These are phyloP conservation scores for Mesocentrotus franciscanus DNA, from an alignment of 53 echinoderm and acorn worm genomes.

Conservation along the genomic window DNA sequence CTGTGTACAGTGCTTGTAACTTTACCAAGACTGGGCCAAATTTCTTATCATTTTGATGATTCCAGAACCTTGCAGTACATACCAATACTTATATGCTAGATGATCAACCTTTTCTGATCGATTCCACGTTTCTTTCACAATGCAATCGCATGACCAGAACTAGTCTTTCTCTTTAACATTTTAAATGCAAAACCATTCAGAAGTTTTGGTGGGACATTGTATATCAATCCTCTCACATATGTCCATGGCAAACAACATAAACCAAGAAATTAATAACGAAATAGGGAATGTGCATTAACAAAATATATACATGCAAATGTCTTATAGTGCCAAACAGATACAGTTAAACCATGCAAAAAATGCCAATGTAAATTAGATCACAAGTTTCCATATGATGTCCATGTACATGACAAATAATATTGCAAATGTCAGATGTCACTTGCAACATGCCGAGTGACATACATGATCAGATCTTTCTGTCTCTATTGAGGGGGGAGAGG, in stretches of 20 bases:
- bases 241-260: not conserved
- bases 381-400: not conserved
- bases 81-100: too few species aligned
- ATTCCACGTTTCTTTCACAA: too few species aligned
- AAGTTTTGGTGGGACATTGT: not conserved
- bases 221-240: not conserved
- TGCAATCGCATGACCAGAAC: too few species aligned
- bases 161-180: too few species aligned
- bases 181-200: too few species aligned
- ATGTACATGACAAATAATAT: not conserved
- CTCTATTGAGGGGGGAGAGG: not conserved
- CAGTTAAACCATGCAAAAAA: conserved; percentile 2
- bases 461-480: not conserved
- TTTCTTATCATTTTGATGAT: too few species aligned
- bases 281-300: not conserved
- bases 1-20: too few species aligned
- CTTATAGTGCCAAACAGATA: not conserved
- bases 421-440: not conserved
- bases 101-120: too few species aligned
- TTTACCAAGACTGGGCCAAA: too few species aligned
- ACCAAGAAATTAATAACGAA: not conserved
- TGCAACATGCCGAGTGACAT: not conserved
- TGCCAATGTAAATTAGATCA: not conserved
- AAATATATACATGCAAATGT: not conserved
- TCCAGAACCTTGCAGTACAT: too few species aligned